phyloP scores from a whole-genome alignment of 2,888 invertebrate species.

The Coleophora deauratella region DNA sequence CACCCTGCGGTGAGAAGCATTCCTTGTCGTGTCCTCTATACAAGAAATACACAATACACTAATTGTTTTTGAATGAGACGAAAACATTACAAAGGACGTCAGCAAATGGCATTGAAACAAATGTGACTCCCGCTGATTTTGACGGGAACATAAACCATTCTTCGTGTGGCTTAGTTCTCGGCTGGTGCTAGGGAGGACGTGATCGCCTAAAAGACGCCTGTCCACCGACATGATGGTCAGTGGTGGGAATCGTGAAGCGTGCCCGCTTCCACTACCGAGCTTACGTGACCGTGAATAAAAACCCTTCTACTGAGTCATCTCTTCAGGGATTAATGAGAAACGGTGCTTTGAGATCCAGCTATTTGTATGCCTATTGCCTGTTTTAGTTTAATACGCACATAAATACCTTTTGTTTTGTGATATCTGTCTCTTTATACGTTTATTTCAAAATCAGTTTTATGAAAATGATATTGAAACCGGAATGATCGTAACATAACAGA shows the following conservation, averaged over 20 bases:
- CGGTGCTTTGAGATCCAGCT: background rate
- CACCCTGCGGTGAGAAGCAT: no score
- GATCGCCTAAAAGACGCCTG: slow-evolving; percentile 20
- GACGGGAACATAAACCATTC: background rate
- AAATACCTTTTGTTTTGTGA: no score
- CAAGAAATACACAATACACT: background rate
- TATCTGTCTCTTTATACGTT: no score
- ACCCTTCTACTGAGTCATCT: slow-evolving; percentile 7
- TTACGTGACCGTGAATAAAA: slow-evolving; percentile 32
- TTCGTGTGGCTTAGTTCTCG: background rate
- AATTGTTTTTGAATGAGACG: background rate
- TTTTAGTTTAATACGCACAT: no score
- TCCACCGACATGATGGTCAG: slow-evolving; percentile 15
- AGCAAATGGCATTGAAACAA: background rate
- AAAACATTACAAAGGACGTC: no score
- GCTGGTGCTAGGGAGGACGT: slow-evolving; percentile 13
- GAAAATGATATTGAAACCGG: no score
- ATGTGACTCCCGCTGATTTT: background rate
- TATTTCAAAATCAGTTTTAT: background rate
- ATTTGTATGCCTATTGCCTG: no score
- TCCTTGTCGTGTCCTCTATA: background rate
- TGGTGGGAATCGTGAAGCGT: slow-evolving; percentile 12
- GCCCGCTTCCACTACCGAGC: slow-evolving; percentile 17
- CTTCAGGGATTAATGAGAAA: slow-evolving; percentile 11
- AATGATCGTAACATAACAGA: slow-evolving; percentile 9